Percentiles rank a stretch among this genome's conserved stretches.
phyloP scores from a whole-genome alignment of 2,888 invertebrate genomes.

The Scaptomyza parva region DNA sequence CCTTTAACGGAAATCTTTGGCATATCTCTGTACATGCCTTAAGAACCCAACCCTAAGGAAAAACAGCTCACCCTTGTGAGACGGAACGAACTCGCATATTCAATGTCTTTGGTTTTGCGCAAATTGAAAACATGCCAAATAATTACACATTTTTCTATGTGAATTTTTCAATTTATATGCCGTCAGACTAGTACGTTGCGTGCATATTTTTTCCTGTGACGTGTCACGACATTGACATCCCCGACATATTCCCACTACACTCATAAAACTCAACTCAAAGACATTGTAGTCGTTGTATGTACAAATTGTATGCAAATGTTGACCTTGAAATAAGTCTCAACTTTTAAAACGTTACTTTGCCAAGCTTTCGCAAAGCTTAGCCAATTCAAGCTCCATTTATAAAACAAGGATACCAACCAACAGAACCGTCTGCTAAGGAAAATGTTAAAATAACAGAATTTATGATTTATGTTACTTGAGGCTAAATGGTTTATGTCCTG shows the following conservation, averaged over 20 bases:
- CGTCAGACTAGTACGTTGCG: constrained; percentile 66
- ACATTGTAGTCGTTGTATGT: constrained; percentile 33
- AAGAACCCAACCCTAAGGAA: neutral
- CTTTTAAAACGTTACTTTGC: neutral
- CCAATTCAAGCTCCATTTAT: neutral
- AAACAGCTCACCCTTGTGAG: constrained; percentile 1
- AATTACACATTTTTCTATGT: constrained; percentile 76
- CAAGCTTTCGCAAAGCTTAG: neutral
- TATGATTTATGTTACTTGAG: neutral
- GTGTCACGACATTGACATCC: constrained; percentile 65
- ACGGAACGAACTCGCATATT: neutral
- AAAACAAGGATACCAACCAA: constrained; percentile 1
- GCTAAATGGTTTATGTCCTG: neutral
- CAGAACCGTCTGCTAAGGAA: neutral
- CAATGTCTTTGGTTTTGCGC: constrained; percentile 51
- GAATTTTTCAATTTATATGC: constrained; percentile 80
- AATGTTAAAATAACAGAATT: constrained; percentile 4
- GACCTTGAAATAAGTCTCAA: constrained; percentile 43
- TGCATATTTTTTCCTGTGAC: constrained; percentile 56
- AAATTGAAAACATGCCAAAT: constrained; percentile 77
- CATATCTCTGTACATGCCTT: constrained; percentile 12
- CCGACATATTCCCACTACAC: constrained; percentile 51
- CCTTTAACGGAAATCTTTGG: constrained; percentile 60
- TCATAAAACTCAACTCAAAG: constrained; percentile 43
- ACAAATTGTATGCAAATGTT: constrained; percentile 49